Evolutionary conservation across 2,113 vertebrate genomes (phyloP), one percentile per base, ranked within the genome.

Genomic region (Himantopus leucocephalus): DNA sequence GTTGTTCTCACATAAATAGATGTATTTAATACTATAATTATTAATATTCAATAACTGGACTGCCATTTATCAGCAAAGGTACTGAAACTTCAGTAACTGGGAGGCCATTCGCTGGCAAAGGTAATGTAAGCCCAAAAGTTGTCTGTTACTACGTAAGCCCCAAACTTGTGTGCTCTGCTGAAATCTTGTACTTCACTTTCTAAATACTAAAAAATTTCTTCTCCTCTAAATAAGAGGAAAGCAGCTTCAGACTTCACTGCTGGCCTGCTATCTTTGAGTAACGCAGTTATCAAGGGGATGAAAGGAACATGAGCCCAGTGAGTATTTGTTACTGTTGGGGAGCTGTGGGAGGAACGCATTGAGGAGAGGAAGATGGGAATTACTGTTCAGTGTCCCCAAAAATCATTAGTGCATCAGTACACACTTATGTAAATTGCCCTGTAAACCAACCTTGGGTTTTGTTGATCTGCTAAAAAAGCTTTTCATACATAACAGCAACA

Each of bases 291-390:
- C 10, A 64, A 71, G 43, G 10, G 34, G 34, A 26, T 39, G 9
- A 52, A 63, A 76, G 30, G 27, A 84, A 18, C 6, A 5, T 8
- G 27, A 60, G 4, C 18, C 24, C 27, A 27, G 14, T 9, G 19
- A n/a, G 12, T 47, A 18, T 24, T 53, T 76, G n/a, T 26, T 43
- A 16, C 20, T 30, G 10, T 6, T 22, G 5, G 30, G 10, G n/a
- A 30, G 1, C 19, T 48, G 29, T 18, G 10, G 5, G 6, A 4
- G 14, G 0, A 8, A 41, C 37, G 6, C 2, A 0, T 10, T 37
- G 14, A 58, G 20, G 58, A 43, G 17, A 75, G 6, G 34, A 43
- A 48, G 29, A 66, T 4, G 1, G 3, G 11, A 77, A 11, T 34
- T 45, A 20, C 43, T 34, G 4, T 37, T 73, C 6, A 27, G 34